Conservation (phyloP, 2,888 invertebrate species). For the Dicranocentrus wangi region DNA sequence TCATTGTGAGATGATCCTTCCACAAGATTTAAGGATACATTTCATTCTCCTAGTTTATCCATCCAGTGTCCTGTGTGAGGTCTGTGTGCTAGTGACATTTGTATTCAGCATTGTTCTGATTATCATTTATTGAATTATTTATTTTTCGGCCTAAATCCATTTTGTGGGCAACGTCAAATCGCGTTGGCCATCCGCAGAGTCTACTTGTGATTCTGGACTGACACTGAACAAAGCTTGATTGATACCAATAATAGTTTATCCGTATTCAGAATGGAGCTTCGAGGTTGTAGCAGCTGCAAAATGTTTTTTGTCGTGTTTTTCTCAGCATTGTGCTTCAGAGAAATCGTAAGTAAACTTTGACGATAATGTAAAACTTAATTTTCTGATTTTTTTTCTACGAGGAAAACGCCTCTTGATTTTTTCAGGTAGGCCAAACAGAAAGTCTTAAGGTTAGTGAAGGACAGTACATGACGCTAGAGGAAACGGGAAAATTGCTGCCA, state of each 20-base stretch:
- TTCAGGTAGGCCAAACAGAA: slow-evolving; percentile 46
- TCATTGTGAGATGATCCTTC: slow-evolving; percentile 8
- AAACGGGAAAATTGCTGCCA: slow-evolving; percentile 58
- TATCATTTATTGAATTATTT: slow-evolving; percentile 16
- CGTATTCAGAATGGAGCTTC: slow-evolving; percentile 13
- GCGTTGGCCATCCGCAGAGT: too few species aligned
- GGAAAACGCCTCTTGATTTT: neutral
- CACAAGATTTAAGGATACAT: neutral
- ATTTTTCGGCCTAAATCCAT: neutral
- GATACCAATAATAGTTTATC: too few species aligned
- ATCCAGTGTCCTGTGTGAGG: neutral
- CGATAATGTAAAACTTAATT: too few species aligned
- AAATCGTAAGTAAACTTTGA: slow-evolving; percentile 14
- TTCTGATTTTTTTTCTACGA: too few species aligned
- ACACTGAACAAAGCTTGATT: too few species aligned
- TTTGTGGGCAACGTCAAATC: slow-evolving; percentile 1
- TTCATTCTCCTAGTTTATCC: neutral
- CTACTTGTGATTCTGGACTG: too few species aligned
- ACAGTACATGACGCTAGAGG: slow-evolving; percentile 65
- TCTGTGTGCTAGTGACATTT: neutral
- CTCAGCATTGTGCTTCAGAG: slow-evolving; percentile 17
- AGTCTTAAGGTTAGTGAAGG: slow-evolving; percentile 57
- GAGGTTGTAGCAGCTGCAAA: neutral
- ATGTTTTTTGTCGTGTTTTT: neutral
- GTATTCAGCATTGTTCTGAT: neutral